Base-by-base conservation (phyloP, 2,797 vertebrate genomes). In the Chiroxiphia lanceolata region DNA sequence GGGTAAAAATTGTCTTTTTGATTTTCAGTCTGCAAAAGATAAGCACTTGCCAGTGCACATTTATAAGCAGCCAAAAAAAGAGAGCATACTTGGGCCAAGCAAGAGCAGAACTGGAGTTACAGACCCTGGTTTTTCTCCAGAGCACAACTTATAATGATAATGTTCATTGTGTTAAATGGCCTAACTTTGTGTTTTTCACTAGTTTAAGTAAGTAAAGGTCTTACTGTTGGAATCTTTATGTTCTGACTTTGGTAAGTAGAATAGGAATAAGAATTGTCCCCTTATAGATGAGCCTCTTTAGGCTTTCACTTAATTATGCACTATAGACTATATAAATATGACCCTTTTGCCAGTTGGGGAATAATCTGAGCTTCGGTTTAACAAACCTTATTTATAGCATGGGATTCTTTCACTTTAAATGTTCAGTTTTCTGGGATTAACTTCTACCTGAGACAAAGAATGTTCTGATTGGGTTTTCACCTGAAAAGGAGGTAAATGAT, bases 1-100 rank as follows among this genome's bases (percentile, higher is more conserved):
- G 59, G 36, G 17, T 78, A 77, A 67, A 93, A 96, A 83, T 65
- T 83, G 59, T 71, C 47, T 63, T 94, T 76, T 83, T 94, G 54
- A 48, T 87, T 91, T 95, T 88, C 50, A 78, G 16, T 60, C 65
- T 90, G 47, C 59, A 76, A 19, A 51, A 72, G 65, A 94, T 69
- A 67, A 93, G 63, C 54, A 86, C 27, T 89, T 93, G 69, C 54
- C 69, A 90, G 54, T 65, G n/a, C 26, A 91, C 23, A 48, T 75
- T 90, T 85, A 47, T 57, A 65, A 33, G 65, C 15, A 80, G 42
- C 42, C 65, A 74, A 81, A 90, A 83, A 61, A 67, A 50, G 8
- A 63, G 7, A 67, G 8, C 25, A 15, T 69, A 51, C 5, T 42
- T 76, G 69, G 61, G 29, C n/a, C 75, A 83, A 83, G 72, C 21